These are phyloP conservation scores for Agapetus fuscipes DNA, from an alignment of 2,888 invertebrate species.

Conservation along the genomic window DNA sequence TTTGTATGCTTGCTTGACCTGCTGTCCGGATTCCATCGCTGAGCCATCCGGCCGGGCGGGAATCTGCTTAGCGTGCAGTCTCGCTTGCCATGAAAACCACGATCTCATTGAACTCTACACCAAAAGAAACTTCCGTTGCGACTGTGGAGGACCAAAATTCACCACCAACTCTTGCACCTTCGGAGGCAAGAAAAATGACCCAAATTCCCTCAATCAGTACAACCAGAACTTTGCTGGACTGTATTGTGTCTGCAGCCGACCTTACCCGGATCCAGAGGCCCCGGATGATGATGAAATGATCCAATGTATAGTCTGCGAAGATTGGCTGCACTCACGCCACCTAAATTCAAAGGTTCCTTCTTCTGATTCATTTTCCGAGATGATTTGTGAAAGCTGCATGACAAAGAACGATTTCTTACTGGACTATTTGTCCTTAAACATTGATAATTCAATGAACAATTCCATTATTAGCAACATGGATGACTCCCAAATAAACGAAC, in stretches of 20 bases:
- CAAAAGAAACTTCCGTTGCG: slow-evolving; percentile 90
- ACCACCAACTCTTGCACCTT: slow-evolving; percentile 58
- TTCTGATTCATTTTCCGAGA: slow-evolving; percentile 61
- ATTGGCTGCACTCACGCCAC: slow-evolving; percentile 90
- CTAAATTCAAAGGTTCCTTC: slow-evolving; percentile 50
- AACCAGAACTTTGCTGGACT: slow-evolving; percentile 92
- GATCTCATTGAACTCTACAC: slow-evolving; percentile 93
- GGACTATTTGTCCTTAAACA: slow-evolving; percentile 47
- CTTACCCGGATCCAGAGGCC: slow-evolving; percentile 88
- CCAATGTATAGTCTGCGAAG: slow-evolving; percentile 94
- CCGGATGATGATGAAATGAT: slow-evolving; percentile 84
- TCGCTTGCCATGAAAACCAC: slow-evolving; percentile 92
- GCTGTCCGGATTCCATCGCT: slow-evolving; percentile 56
- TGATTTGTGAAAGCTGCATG: slow-evolving; percentile 75
- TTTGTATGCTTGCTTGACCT: slow-evolving; percentile 89
- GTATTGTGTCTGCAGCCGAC: slow-evolving; percentile 85
- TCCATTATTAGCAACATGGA: not conserved
- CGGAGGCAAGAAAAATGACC: slow-evolving; percentile 48
- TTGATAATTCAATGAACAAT: slow-evolving; percentile 19
- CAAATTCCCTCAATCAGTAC: slow-evolving; percentile 56
- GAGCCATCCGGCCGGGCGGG: slow-evolving; percentile 61
- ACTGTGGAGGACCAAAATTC: slow-evolving; percentile 83
- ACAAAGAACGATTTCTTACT: slow-evolving; percentile 63
- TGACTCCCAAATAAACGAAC: not conserved
- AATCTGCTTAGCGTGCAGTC: slow-evolving; percentile 89